Base-by-base conservation (phyloP, 2,888 invertebrate species). In the Drosophila dives region DNA sequence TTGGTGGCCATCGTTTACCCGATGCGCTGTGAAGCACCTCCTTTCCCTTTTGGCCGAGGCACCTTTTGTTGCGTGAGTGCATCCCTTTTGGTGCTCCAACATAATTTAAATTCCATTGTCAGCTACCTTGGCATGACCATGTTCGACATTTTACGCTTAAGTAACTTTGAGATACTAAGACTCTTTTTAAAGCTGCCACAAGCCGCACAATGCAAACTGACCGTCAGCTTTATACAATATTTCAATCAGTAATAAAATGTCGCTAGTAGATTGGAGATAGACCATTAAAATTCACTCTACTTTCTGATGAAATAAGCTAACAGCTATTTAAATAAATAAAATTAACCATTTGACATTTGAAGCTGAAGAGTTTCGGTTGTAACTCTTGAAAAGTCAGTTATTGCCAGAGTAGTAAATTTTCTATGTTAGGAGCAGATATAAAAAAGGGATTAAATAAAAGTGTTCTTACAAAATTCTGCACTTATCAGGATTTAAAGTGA, bases 31-130 rank as follows among this genome's bases (percentile, higher is more conserved):
- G 8, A 12, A n/a, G 45, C 36, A 61, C 33, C 56, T 42, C 36
- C 26, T 20, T 50, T 54, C 20, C 34, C 40, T 38, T 29, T n/a
- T 38, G 36, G 45, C 11, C 26, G 20, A 34, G 45, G 49, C 23
- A 51, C 54, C 61, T 61, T 72, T 68, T 69, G 56, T 78, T 61
- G 59, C 40, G 59, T 60, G 26, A 40, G 64, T 55, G 59, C 65
- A 78, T 72, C 81, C 75, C 64, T 23, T 55, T 81, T 79, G 55
- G 64, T 40, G 42, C 53, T 63, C 51, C 59, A 67, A 77, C 77
- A 81, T 78, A 62, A 79, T 72, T 81, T 75, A 81, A 81, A 81
- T 70, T 70, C 65, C 76, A 64, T 81, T 81, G 72, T 64, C 60
- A 54, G 20, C 53, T 55, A 48, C 34, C 60, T 60, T 42, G 29